Evolutionary conservation across 2,113 vertebrate genomes (phyloP), one percentile per base, ranked within the genome.

Genomic region (Elephas maximus): DNA sequence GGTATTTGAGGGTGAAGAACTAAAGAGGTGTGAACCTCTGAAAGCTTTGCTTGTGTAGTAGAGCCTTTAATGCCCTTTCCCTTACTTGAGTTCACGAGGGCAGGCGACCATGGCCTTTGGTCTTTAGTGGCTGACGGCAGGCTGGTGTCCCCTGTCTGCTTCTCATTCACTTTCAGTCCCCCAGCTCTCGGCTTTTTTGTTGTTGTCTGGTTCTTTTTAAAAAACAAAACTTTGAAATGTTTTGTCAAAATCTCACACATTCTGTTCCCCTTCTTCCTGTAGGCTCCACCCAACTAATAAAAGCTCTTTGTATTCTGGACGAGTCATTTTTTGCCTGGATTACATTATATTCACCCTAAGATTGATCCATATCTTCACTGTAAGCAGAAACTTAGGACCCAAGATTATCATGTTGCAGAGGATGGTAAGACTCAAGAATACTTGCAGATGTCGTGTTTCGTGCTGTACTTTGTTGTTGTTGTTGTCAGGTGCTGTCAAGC

Each of bases 381-480:
- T 99, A 91, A 99, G 99, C 97, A 99, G 99, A 95, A 99, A 99
- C 24, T 98, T 99, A 73, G 99, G 99, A 93, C 99, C 99, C 86
- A 99, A 99, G 98, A 99, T 99, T 84, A 99, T 99, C 93, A 99
- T 99, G 97, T 98, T 99, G 97, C 99, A 98, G 98, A 99, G 98
- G 96, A 99, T 99, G 99, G 99, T 99, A 97, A 99, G 99, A 30
- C 28, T 0, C 33, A 7, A 26, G 63, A 9, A 0, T 3, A 0
- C 8, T 6, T 4, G 21, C 0, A 0, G 41, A 4, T 3, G 5
- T 0, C 12, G 6, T 6, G 33, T n/a, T 37, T 45, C 63, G 8
- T 0, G 23, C 26, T 11, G 3, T 14, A 4, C 30, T n/a, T 26
- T 4, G 33, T 73, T 37, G 71, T 37, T 21, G 4, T 73, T 37